Conservation (phyloP, 2,888 invertebrate species). For the Ametastegia equiseti region DNA sequence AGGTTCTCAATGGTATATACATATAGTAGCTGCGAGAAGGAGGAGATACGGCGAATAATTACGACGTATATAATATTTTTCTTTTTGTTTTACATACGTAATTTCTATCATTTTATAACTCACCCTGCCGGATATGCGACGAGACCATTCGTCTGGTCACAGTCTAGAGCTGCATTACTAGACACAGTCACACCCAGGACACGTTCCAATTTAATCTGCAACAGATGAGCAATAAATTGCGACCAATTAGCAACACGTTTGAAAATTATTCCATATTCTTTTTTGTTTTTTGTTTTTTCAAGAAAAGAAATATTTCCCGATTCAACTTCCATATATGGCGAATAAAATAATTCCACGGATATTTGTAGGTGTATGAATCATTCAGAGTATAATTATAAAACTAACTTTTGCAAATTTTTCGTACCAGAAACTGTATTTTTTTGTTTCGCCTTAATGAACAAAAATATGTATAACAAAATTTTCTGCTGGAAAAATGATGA, state of each 20-base stretch:
- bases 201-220: conserved; percentile 95
- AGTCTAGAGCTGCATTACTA: conserved; percentile 94
- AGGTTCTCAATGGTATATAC: not conserved
- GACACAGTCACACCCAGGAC: conserved; percentile 96
- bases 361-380: too few relatives aligned
- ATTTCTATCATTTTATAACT: conserved; percentile 77
- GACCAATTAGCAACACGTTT: not conserved
- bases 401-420: too few relatives aligned
- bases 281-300: not conserved
- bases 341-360: too few relatives aligned
- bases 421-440: too few relatives aligned
- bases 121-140: conserved; percentile 98
- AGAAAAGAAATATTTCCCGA: too few relatives aligned
- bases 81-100: not conserved
- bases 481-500: too few relatives aligned
- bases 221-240: conserved; percentile 68
- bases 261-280: not conserved
- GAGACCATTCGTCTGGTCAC: conserved; percentile 90
- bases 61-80: not conserved
- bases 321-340: too few relatives aligned
- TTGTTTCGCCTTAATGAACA: too few relatives aligned
- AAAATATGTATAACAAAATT: too few relatives aligned
- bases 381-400: too few relatives aligned
- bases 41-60: not conserved
- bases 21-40: not conserved